Evolutionary conservation across 2,797 vertebrate species (phyloP).

Genomic region (Enteromius treurensis): DNA sequence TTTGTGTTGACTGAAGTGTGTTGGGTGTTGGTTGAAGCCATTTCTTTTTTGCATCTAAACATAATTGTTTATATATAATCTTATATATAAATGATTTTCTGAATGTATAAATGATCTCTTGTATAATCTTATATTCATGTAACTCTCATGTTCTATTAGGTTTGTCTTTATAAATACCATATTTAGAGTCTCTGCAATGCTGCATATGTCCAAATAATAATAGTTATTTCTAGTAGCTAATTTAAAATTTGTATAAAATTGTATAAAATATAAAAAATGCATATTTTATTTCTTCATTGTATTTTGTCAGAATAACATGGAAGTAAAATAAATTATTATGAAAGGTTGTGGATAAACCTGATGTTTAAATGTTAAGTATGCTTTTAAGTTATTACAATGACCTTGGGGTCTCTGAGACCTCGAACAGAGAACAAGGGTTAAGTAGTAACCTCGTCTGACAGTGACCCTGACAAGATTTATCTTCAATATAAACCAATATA

Average conservation of each 20-base stretch:
- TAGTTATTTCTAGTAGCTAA: neutral
- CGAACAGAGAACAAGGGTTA: constrained; percentile 20
- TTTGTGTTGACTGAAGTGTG: neutral
- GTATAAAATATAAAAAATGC: neutral
- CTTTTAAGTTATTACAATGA: constrained; percentile 16
- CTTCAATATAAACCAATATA: constrained; percentile 1
- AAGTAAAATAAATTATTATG: neutral
- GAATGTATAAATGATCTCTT: too few relatives aligned
- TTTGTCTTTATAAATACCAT: neutral
- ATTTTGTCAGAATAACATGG: neutral
- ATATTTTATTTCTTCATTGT: neutral
- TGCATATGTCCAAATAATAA: neutral
- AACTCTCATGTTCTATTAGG: neutral
- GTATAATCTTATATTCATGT: neutral
- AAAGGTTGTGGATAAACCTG: neutral
- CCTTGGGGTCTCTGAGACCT: neutral
- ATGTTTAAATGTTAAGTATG: neutral
- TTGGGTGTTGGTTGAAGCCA: neutral
- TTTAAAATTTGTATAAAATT: neutral
- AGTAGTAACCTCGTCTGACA: neutral
- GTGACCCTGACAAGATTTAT: constrained; percentile 10
- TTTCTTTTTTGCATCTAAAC: neutral
- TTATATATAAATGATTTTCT: too few relatives aligned
- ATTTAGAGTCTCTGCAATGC: neutral
- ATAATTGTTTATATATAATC: too few relatives aligned